Evolutionary conservation across 2,888 invertebrate species (phyloP), one percentile per base, ranked within the genome.

Genomic region (Microctonus hyperodae): DNA sequence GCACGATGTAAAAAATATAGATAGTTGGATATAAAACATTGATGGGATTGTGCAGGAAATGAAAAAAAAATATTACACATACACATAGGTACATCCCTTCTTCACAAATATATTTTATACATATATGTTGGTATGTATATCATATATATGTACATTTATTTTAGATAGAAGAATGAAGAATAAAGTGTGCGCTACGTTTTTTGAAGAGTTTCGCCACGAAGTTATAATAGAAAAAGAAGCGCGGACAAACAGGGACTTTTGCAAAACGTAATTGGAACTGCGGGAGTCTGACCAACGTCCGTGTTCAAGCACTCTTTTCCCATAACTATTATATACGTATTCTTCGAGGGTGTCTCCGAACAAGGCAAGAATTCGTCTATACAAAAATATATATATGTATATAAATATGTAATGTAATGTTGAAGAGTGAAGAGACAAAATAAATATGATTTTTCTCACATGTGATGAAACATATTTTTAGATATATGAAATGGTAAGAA

Each of bases 221-320:
- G 60, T 67, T 69, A 68, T 69, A 65, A 61, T 55, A 64, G 57
- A n/a, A 70, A 63, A 65, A 66, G 64, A 63, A 63, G 63, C 20
- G 35, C 64, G 65, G 59, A 65, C 63, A 69, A 44, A 63, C 53
- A 64, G 59, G 55, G 72, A n/a, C 64, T 68, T 40, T 64, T 70
- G 70, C 72, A 78, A 76, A 79, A 73, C 75, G 76, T 82, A 82
- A 82, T 82, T 82, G 82, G 82, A 79, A 74, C 78, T 75, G 71
- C 78, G 75, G 78, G 78, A 75, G 78, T 73, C 81, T 82, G 82
- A 82, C 82, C 82, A 82, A 74, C 80, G 81, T 78, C 80, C 82
- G 82, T 82, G 82, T 81, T 82, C 82, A 79, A 82, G 82, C 75
- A 82, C 81, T 79, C 80, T 79, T 81, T 81, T 78, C 78, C 74